Evolutionary conservation across 2,888 invertebrate species (phyloP).

Genomic region (Boloria euphrosyne): DNA sequence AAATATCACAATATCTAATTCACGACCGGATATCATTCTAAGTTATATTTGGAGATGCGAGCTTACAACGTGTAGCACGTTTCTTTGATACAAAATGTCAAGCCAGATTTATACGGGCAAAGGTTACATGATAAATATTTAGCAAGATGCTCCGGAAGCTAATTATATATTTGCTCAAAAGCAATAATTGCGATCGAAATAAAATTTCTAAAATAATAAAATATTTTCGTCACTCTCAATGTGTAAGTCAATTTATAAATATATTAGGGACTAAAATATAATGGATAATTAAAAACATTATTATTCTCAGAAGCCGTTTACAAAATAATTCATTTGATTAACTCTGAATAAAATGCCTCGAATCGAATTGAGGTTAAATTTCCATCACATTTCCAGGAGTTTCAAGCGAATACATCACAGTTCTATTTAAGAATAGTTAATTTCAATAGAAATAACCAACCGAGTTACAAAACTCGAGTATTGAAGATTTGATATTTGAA

Average conservation of each 20-base stretch:
- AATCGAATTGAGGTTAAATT: constrained; percentile 27
- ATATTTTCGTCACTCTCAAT: neutral
- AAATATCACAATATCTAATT: neutral
- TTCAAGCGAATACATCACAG: constrained; percentile 27
- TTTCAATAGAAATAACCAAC: constrained; percentile 23
- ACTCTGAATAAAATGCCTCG: constrained; percentile 24
- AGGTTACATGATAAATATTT: constrained; percentile 26
- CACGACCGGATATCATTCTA: neutral
- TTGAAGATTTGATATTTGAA: constrained; percentile 10
- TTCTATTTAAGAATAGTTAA: constrained; percentile 32
- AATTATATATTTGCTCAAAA: constrained; percentile 12
- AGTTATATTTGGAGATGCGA: constrained; percentile 7
- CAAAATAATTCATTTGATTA: constrained; percentile 19
- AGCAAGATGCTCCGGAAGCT: constrained; percentile 11
- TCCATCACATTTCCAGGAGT: constrained; percentile 24
- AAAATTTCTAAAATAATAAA: neutral
- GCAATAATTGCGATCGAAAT: neutral
- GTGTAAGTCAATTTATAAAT: neutral
- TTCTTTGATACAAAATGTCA: constrained; percentile 24
- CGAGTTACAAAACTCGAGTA: constrained; percentile 16
- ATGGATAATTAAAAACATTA: constrained; percentile 15
- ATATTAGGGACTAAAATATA: neutral
- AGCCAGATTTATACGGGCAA: constrained; percentile 11
- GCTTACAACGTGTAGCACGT: neutral
- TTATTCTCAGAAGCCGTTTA: constrained; percentile 15